Conservation (phyloP, 2,888 invertebrate genomes). For the Parochlus steinenii region DNA sequence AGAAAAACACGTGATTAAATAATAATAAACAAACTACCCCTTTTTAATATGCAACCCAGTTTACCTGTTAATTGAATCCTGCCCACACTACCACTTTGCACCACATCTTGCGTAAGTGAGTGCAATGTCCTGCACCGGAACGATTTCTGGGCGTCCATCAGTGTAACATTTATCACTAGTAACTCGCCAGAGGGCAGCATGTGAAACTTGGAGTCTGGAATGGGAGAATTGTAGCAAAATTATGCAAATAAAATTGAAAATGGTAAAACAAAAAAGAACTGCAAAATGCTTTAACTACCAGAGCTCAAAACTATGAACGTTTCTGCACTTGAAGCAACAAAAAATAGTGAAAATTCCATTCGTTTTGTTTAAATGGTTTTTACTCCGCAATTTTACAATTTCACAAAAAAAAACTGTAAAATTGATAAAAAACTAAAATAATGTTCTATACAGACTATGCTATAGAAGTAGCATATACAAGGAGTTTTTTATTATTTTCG, state of each 20-base stretch:
- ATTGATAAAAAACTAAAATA: too few species aligned
- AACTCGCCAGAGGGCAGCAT: constrained; percentile 42
- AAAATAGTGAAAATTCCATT: too few species aligned
- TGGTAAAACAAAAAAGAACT: background rate
- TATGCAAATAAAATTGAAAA: background rate
- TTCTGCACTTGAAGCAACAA: background rate
- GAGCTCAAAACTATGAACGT: background rate
- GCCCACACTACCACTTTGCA: constrained; percentile 39
- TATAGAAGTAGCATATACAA: background rate
- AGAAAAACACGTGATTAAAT: constrained; percentile 3
- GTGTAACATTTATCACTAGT: constrained; percentile 39
- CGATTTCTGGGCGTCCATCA: constrained; percentile 36
- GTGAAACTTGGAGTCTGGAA: constrained; percentile 38
- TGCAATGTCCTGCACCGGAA: constrained; percentile 44
- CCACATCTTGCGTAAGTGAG: constrained; percentile 39
- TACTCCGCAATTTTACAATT: too few species aligned
- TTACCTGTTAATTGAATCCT: constrained; percentile 39
- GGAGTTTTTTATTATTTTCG: too few species aligned
- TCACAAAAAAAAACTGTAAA: too few species aligned
- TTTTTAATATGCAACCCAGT: too few species aligned
- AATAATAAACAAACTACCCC: background rate
- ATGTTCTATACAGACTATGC: background rate
- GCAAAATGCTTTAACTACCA: background rate
- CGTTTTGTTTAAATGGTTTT: too few species aligned
- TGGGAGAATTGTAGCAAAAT: background rate